Evolutionary conservation across 30 jellyfish, hydroid and myxozoan genomes (phyloP).

Genomic region (Aurelia aurita): DNA sequence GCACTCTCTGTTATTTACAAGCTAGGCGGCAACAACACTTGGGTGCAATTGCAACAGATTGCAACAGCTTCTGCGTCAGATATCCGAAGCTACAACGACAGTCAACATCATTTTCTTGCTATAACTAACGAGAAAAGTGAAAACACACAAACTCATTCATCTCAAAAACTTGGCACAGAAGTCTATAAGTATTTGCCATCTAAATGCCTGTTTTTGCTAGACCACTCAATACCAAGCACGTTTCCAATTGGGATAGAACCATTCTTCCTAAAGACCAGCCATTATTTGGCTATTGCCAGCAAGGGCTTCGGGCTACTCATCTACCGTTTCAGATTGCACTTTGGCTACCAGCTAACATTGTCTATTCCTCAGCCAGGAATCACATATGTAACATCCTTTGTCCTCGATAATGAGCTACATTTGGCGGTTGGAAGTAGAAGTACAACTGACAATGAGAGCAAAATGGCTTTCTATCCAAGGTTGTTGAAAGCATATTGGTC

Average conservation of each 20-base stretch:
- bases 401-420: constrained; percentile 16
- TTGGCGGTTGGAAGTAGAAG: constrained; percentile 45
- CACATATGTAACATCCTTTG: constrained; percentile 31
- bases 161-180: constrained; percentile 28
- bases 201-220: constrained; percentile 28
- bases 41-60: constrained; percentile 48
- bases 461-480: not conserved
- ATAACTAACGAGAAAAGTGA: constrained; percentile 22
- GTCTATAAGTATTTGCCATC: constrained; percentile 17
- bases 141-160: not conserved
- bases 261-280: constrained; percentile 19
- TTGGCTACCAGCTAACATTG: constrained; percentile 57
- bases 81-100: constrained; percentile 18
- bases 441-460: not conserved
- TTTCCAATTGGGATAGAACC: not conserved
- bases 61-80: constrained; percentile 42
- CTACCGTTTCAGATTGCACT: constrained; percentile 53
- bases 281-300: constrained; percentile 32
- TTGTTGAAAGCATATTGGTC: not conserved
- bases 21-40: not conserved
- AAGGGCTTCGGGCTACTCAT: constrained; percentile 42
- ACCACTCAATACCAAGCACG: constrained; percentile 13
- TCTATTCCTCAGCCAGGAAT: constrained; percentile 41
- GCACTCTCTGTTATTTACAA: constrained; percentile 30
- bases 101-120: constrained; percentile 42